Conservation (phyloP, 2,113 vertebrate genomes). For the Dipodomys spectabilis region DNA sequence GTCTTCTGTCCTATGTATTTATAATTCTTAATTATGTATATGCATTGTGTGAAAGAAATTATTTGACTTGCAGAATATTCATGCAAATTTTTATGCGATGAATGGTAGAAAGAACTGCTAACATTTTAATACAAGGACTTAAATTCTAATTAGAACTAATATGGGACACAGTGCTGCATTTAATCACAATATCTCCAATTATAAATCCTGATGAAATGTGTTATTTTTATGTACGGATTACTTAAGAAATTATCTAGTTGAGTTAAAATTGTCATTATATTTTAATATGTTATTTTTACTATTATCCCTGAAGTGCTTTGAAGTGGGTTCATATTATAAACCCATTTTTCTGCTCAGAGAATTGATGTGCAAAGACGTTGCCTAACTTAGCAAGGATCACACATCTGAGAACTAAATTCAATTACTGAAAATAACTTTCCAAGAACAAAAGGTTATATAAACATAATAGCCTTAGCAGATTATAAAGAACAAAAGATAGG, state of each 20-base stretch:
- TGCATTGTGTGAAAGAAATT: neutral
- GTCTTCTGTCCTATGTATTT: neutral
- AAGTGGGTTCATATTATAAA: conserved; percentile 67
- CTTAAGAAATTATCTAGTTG: conserved; percentile 61
- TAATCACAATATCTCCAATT: conserved; percentile 49
- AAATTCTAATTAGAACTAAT: conserved; percentile 63
- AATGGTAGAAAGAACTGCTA: neutral
- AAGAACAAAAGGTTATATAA: conserved; percentile 60
- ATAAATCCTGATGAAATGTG: conserved; percentile 37
- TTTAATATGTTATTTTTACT: conserved; percentile 67
- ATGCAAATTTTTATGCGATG: neutral
- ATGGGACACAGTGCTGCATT: conserved; percentile 4
- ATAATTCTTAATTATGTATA: neutral
- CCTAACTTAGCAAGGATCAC: conserved; percentile 28
- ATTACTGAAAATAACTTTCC: conserved; percentile 65
- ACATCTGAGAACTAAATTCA: conserved; percentile 61
- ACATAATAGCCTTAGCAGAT: conserved; percentile 25
- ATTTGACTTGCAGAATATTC: neutral
- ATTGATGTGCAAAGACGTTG: conserved; percentile 22
- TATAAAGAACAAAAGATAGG: conserved; percentile 44
- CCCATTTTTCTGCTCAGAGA: conserved; percentile 57
- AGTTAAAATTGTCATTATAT: conserved; percentile 63
- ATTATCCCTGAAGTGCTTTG: conserved; percentile 63
- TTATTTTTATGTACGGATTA: conserved; percentile 67
- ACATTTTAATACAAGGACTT: conserved; percentile 60